These are phyloP conservation scores for Drosophila lutescens DNA, from an alignment of 2,888 invertebrate species.

Conservation along the genomic window DNA sequence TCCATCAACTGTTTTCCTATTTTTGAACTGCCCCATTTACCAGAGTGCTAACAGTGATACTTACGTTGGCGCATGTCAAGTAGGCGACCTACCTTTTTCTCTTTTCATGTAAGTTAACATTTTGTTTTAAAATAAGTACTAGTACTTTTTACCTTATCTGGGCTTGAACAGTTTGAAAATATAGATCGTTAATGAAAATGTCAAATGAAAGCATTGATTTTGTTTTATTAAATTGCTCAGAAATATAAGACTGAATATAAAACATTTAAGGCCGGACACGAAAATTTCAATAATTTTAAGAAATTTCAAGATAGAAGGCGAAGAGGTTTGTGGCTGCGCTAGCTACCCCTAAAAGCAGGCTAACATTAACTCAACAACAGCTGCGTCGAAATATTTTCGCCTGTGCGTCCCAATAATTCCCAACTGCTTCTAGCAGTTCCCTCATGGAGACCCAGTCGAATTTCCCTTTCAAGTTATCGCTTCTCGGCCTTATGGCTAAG, in stretches of 20 bases:
- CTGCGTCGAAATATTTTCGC: neutral
- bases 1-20: constrained; percentile 11
- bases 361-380: neutral
- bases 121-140: neutral
- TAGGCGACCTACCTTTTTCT: neutral
- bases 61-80: constrained; percentile 14
- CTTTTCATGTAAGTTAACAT: constrained; percentile 1
- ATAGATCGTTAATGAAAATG: no score
- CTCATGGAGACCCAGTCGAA: neutral
- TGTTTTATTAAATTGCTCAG: no score
- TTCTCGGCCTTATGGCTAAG: constrained; percentile 53
- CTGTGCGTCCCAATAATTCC: constrained; percentile 16
- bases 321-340: no score
- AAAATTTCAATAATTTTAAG: no score
- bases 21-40: constrained; percentile 7
- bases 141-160: no score
- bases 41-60: constrained; percentile 13
- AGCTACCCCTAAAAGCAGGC: constrained; percentile 18
- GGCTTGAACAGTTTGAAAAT: neutral
- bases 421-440: constrained; percentile 4
- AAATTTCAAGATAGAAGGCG: no score
- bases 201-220: no score
- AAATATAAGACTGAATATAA: no score
- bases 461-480: constrained; percentile 24
- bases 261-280: no score